Base-by-base conservation (phyloP, 1,140 invertebrate species). In the Oedothorax gibbosus region DNA sequence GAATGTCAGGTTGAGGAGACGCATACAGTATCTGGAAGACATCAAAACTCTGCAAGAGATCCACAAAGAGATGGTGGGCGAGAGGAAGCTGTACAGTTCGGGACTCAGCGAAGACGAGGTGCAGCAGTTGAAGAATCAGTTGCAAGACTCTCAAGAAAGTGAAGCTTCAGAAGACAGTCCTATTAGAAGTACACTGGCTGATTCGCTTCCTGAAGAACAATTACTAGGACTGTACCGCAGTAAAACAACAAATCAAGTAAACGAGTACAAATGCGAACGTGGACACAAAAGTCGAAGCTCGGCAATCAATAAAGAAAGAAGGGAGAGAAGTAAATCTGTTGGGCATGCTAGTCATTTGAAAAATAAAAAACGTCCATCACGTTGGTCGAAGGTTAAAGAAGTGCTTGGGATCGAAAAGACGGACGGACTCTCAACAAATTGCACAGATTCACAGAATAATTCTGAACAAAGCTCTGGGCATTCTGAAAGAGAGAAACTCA, bases 301-400 rank as follows among this genome's bases (percentile, higher is more conserved):
- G 9, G 64, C 35, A 0, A 20, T 54, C 10, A 78, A 51, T 7
- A 86, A 86, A 57, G 85, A 86, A 51, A 50, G 69, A 49, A 71
- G 86, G 18, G 85, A 86, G 60, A 56, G 85, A 68, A 86, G 86
- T 50, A 86, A 86, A 51, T 86, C 86, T 7, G 80, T 84, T 10
- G 86, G 85, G 12, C 85, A 86, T 79, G 21, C 73, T 0, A 18
- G 62, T 20, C 71, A 83, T 20, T 18, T 53, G 8, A 80, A 86
- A 35, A 66, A 9, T 53, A 86, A 86, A 51, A 86, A 82, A 93
- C 94, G 89, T 92, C 94, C 10, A 95, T 94, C 0, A 95, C 64
- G 95, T 87, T 96, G 95, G 95, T 95, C 94, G 2, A 93, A 93
- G 89, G 95, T 96, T 10, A 95, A 95, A 89, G 94, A 94, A 21